Base-by-base conservation (phyloP, 2,113 vertebrate genomes). In the Phycodurus eques region DNA sequence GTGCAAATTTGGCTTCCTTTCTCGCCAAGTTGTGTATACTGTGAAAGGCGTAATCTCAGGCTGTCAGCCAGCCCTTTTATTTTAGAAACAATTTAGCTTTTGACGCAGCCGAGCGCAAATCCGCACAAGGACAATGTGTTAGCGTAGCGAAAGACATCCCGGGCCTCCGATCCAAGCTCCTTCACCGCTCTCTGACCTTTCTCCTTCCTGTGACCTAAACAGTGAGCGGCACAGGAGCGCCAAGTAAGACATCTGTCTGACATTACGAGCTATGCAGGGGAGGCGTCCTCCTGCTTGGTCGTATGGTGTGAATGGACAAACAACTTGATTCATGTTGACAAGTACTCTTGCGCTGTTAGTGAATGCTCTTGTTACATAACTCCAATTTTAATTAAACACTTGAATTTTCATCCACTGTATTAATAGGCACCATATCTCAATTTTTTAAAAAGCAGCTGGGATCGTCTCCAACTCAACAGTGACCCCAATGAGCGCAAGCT, bases 181-280 rank as follows among this genome's bases (percentile, higher is more conserved):
- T 77, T 88, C 65, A 82, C 78, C 54, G 42, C 70, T 72, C 20
- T 64, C 22, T 82, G 77, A 87, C 80, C 82, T 84, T 72, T 85
- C 20, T 64, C 56, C 83, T 87, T 90, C 72, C 85, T 72, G 8
- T 0, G 31, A 77, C 70, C 63, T 46, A 60, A 76, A 75, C 61
- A 53, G 35, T 53, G 43, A 49, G 54, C 10, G 12, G n/a, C 71
- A 51, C 68, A 59, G 62, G 63, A 80, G 64, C 44, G 1, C 27
- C 14, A 60, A 51, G 68, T 61, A 76, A 80, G 73, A 60, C 71
- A 74, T 84, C 61, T 70, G 70, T 79, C 70, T 80, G 44, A 75
- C 67, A 44, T 67, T 67, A 49, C 57, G 62, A 78, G 80, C 70
- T 71, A 76, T 67, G 63, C 68, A 51, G n/a, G n/a, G 66, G 66